Evolutionary conservation across 2,888 invertebrate genomes (phyloP).

Genomic region (Oasisia sp.): DNA sequence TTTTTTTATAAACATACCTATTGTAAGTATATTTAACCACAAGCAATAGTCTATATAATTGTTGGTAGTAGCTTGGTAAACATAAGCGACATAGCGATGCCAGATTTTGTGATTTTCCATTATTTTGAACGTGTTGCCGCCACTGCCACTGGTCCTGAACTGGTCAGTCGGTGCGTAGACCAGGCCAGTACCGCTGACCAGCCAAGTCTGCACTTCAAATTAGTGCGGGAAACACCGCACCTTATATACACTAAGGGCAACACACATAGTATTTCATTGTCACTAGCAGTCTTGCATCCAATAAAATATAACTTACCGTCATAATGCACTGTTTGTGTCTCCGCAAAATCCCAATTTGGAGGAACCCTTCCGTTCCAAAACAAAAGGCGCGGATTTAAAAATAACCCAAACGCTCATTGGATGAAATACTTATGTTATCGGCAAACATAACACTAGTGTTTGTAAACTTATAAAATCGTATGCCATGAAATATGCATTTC

Average conservation of each 20-base stretch:
- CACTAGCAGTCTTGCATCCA: neutral
- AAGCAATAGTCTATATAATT: neutral
- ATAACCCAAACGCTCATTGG: neutral
- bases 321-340: conserved; percentile 1
- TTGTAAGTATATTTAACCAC: neutral
- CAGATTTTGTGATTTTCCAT: neutral
- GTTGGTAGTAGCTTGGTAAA: neutral
- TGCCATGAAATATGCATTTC: neutral
- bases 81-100: neutral
- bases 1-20: neutral
- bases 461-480: neutral
- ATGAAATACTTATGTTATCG: neutral
- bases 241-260: neutral
- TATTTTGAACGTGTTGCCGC: neutral
- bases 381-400: neutral
- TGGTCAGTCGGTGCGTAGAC: neutral
- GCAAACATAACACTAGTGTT: neutral
- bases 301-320: neutral
- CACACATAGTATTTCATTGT: neutral
- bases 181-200: neutral
- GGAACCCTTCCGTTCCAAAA: neutral
- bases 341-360: neutral
- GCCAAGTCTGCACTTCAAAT: neutral
- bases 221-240: neutral
- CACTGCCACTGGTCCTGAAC: neutral